Conservation (phyloP, 2,888 invertebrate species). For the Torymus tubicola region DNA sequence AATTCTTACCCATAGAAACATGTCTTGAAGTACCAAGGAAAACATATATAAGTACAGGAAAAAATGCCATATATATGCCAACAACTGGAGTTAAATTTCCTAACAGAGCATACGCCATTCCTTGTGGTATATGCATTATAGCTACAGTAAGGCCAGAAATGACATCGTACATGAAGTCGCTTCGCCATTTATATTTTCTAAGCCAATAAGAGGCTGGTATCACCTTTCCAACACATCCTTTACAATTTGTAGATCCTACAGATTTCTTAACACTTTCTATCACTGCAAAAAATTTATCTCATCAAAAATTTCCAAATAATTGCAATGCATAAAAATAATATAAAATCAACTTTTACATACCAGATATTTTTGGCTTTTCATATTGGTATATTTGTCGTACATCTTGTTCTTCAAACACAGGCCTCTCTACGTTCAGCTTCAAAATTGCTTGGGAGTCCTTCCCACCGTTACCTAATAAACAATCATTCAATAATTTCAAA, state of each 20-base stretch:
- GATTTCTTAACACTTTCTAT: slow-evolving; percentile 51
- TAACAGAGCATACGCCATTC: slow-evolving; percentile 79
- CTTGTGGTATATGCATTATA: slow-evolving; percentile 91
- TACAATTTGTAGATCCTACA: slow-evolving; percentile 63
- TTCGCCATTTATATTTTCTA: slow-evolving; percentile 80
- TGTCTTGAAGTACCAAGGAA: slow-evolving; percentile 83
- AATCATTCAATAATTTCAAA: slow-evolving; percentile 10
- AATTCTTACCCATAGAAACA: slow-evolving; percentile 81
- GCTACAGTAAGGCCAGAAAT: slow-evolving; percentile 91
- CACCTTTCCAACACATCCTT: slow-evolving; percentile 66
- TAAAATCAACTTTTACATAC: slow-evolving; percentile 69
- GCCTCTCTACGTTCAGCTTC: slow-evolving; percentile 74
- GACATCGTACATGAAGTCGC: slow-evolving; percentile 83
- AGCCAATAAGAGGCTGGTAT: slow-evolving; percentile 82
- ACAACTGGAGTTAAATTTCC: slow-evolving; percentile 78
- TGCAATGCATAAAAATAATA: background rate
- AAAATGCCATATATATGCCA: slow-evolving; percentile 80
- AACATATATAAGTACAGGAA: slow-evolving; percentile 80
- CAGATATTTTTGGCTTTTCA: slow-evolving; percentile 74
- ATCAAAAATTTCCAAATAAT: background rate
- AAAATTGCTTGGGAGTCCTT: slow-evolving; percentile 49
- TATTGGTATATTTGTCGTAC: slow-evolving; percentile 77
- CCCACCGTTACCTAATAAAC: slow-evolving; percentile 27
- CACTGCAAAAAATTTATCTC: slow-evolving; percentile 45
- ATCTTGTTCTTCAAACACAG: slow-evolving; percentile 77